Evolutionary conservation across 2,888 invertebrate species (phyloP), one percentile per base, ranked within the genome.

Genomic region (Drosophila kuntzei): DNA sequence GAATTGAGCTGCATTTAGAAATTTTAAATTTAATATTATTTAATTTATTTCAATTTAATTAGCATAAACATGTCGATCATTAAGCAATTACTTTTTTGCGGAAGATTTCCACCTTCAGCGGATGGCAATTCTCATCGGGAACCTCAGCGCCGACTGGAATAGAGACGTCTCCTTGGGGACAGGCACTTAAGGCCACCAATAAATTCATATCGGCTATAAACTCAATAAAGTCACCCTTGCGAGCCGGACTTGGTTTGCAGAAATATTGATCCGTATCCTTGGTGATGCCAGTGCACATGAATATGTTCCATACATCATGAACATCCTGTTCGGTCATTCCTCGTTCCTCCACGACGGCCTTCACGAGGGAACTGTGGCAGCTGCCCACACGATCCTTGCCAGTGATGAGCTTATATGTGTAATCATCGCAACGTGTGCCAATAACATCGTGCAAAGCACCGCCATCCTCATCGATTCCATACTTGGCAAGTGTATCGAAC

Each of bases 261-360:
- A 93, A 93, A 73, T 93, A 93, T 75, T 93, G 93, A 29, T 92
- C 90, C 9, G 93, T 93, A 50, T 93, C 92, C 90, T 91, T 89
- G 3, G 93, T 92, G 59, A 93, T 91, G 2, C 93, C 93, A 0
- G 93, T 93, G 60, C 93, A 92, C 93, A 93, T 93, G 50, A 93
- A 93, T 44, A 93, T 93, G 75, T 93, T 93, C 92, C 93, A 93
- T 1, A 93, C 93, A 84, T 93, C 93, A 71, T 93, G 93, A 0
- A 93, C 93, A 80, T 93, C 93, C 20, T 91, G 90, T 67, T 93
- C 93, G 3, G 71, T 79, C 57, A 93, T 77, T 9, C 92, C 92
- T 6, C 90, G 89, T 43, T 92, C 91, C 62, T 90, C 79, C 1
- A 79, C 73, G 1, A 92, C 87, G 0, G 93, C 93, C 43, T 92